Evolutionary conservation across 2,113 vertebrate genomes (phyloP).

Genomic region (Semnornis frantzii): DNA sequence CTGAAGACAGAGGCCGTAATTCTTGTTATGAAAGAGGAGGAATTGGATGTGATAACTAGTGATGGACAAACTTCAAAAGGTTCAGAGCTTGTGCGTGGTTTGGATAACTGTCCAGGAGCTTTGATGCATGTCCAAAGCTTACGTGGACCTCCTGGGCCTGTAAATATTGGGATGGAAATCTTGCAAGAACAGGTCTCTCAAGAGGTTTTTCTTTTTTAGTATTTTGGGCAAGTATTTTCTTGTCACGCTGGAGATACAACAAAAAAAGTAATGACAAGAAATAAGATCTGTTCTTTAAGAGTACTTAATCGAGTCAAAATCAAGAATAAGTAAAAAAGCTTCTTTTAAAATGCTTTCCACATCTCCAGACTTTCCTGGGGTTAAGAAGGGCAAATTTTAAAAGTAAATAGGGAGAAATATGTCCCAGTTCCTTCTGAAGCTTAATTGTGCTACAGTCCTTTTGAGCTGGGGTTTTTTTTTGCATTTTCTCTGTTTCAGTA

Average conservation of each 20-base stretch:
- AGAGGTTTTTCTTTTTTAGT: constrained; percentile 1
- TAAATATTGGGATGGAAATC: constrained; percentile 35
- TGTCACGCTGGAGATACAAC: constrained; percentile 21
- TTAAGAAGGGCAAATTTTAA: neutral
- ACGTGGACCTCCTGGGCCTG: constrained; percentile 21
- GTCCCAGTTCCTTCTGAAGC: neutral
- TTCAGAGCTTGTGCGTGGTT: constrained; percentile 13
- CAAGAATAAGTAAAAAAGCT: neutral
- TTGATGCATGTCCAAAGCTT: constrained; percentile 44
- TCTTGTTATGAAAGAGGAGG: neutral
- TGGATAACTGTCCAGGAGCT: neutral
- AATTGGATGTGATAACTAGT: constrained; percentile 34
- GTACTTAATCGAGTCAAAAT: constrained; percentile 40
- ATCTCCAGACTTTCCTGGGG: neutral
- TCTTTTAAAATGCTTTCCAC: constrained; percentile 28
- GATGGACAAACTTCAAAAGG: constrained; percentile 52
- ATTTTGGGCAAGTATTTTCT: constrained; percentile 50
- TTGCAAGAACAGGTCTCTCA: constrained; percentile 38
- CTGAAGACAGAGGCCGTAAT: constrained; percentile 6
- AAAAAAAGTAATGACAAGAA: constrained; percentile 49
- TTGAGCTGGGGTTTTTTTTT: neutral
- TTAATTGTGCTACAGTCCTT: neutral
- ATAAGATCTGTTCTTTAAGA: constrained; percentile 35
- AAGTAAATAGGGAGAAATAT: neutral
- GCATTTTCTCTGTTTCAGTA: neutral